Percentiles rank a stretch among this genome's conserved stretches.
These are phyloP conservation scores for Diuraphis noxia DNA, from an alignment of 1,140 invertebrate species.

Conservation along the genomic window DNA sequence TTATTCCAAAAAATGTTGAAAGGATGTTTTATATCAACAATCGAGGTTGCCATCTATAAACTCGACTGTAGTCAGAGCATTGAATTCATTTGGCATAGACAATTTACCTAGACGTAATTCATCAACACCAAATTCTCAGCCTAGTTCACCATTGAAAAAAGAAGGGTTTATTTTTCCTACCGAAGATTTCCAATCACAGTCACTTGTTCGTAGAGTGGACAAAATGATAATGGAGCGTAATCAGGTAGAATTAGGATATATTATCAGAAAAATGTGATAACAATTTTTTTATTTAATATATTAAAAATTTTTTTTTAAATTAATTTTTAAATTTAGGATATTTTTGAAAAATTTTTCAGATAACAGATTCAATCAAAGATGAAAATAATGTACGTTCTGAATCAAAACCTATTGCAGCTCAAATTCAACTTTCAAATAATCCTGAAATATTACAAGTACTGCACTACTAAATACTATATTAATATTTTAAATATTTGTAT, in stretches of 20 bases:
- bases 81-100: constrained; percentile 62
- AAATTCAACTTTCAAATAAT: constrained; percentile 11
- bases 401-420: constrained; percentile 31
- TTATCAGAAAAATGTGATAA: neutral
- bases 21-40: constrained; percentile 61
- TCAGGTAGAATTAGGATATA: constrained; percentile 52
- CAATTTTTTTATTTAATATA: neutral
- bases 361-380: constrained; percentile 30
- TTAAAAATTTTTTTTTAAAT: neutral
- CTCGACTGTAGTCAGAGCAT: constrained; percentile 68
- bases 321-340: neutral
- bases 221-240: constrained; percentile 53
- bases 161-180: constrained; percentile 64
- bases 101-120: constrained; percentile 41
- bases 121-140: constrained; percentile 57
- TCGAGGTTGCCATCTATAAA: constrained; percentile 62
- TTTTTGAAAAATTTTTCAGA: neutral
- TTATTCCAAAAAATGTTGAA: constrained; percentile 39
- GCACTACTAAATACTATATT: neutral
- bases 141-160: constrained; percentile 71
- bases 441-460: constrained; percentile 33
- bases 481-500: neutral
- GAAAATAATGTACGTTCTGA: constrained; percentile 35
- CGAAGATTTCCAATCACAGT: constrained; percentile 38
- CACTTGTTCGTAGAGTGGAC: constrained; percentile 51